phyloP scores from a whole-genome alignment of 2,888 invertebrate genomes.

The Parthenolecanium corni region DNA sequence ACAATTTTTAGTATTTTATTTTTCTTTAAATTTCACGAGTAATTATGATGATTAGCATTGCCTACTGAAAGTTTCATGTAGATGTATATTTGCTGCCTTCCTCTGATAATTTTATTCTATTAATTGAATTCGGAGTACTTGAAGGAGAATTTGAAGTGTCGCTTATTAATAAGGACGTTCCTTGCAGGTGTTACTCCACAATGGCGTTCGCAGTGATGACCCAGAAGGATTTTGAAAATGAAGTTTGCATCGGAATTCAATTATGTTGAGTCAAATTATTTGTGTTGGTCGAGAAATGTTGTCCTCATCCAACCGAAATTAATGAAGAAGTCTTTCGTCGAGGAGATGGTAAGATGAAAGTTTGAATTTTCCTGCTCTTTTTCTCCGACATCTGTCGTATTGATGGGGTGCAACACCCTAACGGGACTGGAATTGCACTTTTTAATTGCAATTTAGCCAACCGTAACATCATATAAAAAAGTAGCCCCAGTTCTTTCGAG shows the following conservation, averaged over 20 bases:
- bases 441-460: constrained; percentile 18
- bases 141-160: background rate
- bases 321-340: constrained; percentile 99
- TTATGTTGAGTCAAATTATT: constrained; percentile 93
- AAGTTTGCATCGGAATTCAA: constrained; percentile 99
- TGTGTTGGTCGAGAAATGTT: constrained; percentile 99
- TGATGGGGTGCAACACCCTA: constrained; percentile 47
- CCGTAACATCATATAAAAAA: constrained; percentile 29
- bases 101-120: constrained; percentile 35
- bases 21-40: background rate
- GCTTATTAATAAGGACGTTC: too few species aligned
- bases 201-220: constrained; percentile 99
- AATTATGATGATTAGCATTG: constrained; percentile 27
- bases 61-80: constrained; percentile 7
- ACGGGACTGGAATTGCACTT: constrained; percentile 18
- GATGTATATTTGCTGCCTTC: constrained; percentile 37
- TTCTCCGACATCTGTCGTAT: constrained; percentile 40
- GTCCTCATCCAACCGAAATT: constrained; percentile 98
- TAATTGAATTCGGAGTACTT: too few species aligned
- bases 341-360: constrained; percentile 60
- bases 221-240: constrained; percentile 98
- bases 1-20: constrained; percentile 22
- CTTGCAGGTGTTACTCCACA: constrained; percentile 97
- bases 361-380: constrained; percentile 36
- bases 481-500: background rate